A percentile compares a stretch with the other conserved stretches of the same genome.
These are phyloP conservation scores for Nomia melanderi DNA, from an alignment of 1,140 invertebrate species.

Conservation along the genomic window DNA sequence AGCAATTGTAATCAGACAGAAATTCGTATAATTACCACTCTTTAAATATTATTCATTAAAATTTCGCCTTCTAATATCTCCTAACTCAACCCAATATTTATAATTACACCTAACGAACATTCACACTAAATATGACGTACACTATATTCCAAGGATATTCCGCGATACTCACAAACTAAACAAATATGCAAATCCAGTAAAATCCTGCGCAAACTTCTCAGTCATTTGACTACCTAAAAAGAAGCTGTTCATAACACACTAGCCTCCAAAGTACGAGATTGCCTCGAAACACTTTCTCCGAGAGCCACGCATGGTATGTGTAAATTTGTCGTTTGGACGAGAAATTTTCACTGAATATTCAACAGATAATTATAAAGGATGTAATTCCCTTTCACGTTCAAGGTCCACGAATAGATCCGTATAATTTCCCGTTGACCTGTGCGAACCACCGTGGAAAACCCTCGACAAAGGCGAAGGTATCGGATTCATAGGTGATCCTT, in stretches of 20 bases:
- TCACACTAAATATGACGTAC: no score
- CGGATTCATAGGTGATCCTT: conserved; percentile 47
- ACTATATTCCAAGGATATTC: no score
- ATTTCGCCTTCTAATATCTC: no score
- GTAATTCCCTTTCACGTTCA: conserved; percentile 43
- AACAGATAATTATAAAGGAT: not conserved
- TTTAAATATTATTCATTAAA: no score
- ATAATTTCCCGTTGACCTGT: not conserved
- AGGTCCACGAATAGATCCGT: not conserved
- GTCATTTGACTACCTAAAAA: not conserved
- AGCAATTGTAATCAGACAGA: no score
- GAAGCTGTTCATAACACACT: not conserved
- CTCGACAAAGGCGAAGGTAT: conserved; percentile 43
- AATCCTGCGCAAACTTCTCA: no score
- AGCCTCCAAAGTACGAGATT: not conserved
- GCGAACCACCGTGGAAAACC: not conserved
- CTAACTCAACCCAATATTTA: no score
- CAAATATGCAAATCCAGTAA: no score
- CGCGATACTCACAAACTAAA: no score
- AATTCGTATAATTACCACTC: no score
- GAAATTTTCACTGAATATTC: conserved; percentile 34
- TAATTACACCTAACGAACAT: no score
- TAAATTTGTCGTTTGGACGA: conserved; percentile 3
- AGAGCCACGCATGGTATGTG: not conserved
- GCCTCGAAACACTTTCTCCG: conserved; percentile 15